A percentile compares a stretch with the other conserved stretches of the same genome.
These are phyloP conservation scores for Excalfactoria chinensis DNA, from an alignment of 2,113 vertebrate genomes.

Conservation along the genomic window DNA sequence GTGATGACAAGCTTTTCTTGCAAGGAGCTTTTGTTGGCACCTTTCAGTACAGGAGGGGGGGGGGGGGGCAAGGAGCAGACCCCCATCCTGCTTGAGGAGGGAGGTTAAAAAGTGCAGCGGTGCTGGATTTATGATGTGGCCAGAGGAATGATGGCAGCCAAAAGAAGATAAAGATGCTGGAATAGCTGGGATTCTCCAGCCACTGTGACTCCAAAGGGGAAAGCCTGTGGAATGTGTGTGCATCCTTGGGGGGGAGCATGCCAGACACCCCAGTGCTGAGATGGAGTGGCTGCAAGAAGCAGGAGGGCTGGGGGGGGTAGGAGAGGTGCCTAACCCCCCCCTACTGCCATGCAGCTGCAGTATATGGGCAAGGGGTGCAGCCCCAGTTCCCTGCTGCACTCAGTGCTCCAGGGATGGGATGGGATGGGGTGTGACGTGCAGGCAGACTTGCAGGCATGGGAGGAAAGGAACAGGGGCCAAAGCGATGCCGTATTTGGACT, in stretches of 20 bases:
- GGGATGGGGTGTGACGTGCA: background rate
- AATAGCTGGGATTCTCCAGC: slow-evolving; percentile 75
- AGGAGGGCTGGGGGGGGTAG: background rate
- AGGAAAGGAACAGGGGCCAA: background rate
- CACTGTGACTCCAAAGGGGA: slow-evolving; percentile 46
- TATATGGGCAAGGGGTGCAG: accelerated
- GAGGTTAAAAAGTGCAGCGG: slow-evolving; percentile 57
- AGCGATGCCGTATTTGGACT: background rate
- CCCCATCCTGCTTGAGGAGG: background rate
- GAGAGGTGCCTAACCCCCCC: background rate
- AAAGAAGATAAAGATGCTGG: slow-evolving; percentile 66
- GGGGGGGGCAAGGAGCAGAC: slow-evolving; percentile 2
- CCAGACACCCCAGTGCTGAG: background rate
- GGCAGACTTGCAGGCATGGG: background rate
- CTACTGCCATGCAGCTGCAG: accelerated
- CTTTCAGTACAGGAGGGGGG: background rate
- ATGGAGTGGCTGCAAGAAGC: background rate
- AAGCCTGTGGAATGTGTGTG: slow-evolving; percentile 57
- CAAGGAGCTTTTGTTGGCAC: slow-evolving; percentile 68
- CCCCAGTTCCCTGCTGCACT: background rate
- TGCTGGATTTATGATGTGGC: slow-evolving; percentile 67
- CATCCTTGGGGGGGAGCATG: background rate
- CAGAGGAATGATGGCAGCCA: slow-evolving; percentile 47
- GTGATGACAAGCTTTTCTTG: slow-evolving; percentile 59
- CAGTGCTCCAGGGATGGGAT: background rate